Base-by-base conservation (phyloP, 1,140 invertebrate genomes). In the Microplitis mediator region DNA sequence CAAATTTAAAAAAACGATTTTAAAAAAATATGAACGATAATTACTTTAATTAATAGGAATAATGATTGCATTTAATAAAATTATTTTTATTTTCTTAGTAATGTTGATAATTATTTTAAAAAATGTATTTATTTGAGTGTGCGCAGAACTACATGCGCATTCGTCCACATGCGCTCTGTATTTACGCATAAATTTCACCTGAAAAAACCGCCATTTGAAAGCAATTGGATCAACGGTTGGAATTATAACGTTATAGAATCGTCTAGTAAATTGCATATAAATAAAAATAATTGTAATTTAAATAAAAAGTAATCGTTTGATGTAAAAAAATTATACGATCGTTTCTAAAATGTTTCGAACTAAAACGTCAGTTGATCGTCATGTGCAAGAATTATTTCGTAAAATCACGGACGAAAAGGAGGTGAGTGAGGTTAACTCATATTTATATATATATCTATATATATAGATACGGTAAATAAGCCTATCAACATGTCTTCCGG, bases 291-390 rank as follows among this genome's bases (percentile, higher is more conserved):
- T 6, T 63, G 23, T 23, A 11, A 14, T 64, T 4, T 39, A 8
- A 31, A 35, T 51, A 14, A 23, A 50, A 16, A 3, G 6, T n/a
- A 6, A 63, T 14, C 8, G 13, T 16, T 51, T 31, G 5, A 45
- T 45, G 39, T 45, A 9, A 45, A 3, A 45, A 5, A 45, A 8
- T 45, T 45, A 45, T 45, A 45, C 39, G 36, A 39, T 45, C 3
- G 6, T 50, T 51, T 1, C 3, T n/a, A 79, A 82, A 75, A 93
- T 93, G 92, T 91, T 91, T 81, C 88, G 88, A 69, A 89, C 88
- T 3, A 93, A 93, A 79, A 88, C 89, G 68, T 91, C 93, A 71
- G 91, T 93, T 5, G 92, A 93, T 79, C 89, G 88, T 74, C 92
- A 93, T 82, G 92, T 92, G 23, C 85, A 90, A 72, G 90, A 91